These are phyloP conservation scores for Cataglyphis rosenhaueri DNA, from an alignment of 2,888 invertebrate genomes.

Conservation along the genomic window DNA sequence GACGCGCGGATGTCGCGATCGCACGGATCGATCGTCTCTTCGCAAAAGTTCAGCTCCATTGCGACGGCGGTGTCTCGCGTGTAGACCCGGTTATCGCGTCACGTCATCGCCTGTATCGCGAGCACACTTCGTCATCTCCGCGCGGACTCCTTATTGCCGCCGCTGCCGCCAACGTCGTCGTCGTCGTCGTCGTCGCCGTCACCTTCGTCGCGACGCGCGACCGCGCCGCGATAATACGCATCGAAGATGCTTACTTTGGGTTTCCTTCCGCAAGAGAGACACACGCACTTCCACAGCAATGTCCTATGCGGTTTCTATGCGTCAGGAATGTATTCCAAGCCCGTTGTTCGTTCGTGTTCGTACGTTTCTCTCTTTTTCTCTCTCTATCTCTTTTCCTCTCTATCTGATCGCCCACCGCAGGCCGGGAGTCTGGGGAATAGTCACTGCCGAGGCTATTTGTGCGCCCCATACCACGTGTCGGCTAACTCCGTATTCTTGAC, in stretches of 20 bases:
- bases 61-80: constrained; percentile 24
- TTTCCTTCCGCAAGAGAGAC: constrained; percentile 33
- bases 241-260: constrained; percentile 31
- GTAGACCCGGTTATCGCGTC: constrained; percentile 44
- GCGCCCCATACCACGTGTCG: constrained; percentile 70
- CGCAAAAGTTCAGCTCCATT: constrained; percentile 69
- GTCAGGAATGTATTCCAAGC: constrained; percentile 43
- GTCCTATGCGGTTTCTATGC: constrained; percentile 37
- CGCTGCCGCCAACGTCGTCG: neutral
- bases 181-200: neutral
- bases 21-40: constrained; percentile 56
- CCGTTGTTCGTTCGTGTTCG: neutral
- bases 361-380: constrained; percentile 13
- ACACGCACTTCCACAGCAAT: constrained; percentile 45
- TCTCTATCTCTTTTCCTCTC: neutral
- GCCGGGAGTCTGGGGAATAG: constrained; percentile 61
- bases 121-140: constrained; percentile 43
- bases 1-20: constrained; percentile 63
- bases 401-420: constrained; percentile 66
- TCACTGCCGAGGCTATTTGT: constrained; percentile 73
- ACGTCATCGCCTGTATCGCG: constrained; percentile 54
- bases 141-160: neutral
- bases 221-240: constrained; percentile 50
- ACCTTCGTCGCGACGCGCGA: constrained; percentile 57
- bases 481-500: constrained; percentile 65